phyloP scores from a whole-genome alignment of 2,797 vertebrate species.

The Aselliscus stoliczkanus region DNA sequence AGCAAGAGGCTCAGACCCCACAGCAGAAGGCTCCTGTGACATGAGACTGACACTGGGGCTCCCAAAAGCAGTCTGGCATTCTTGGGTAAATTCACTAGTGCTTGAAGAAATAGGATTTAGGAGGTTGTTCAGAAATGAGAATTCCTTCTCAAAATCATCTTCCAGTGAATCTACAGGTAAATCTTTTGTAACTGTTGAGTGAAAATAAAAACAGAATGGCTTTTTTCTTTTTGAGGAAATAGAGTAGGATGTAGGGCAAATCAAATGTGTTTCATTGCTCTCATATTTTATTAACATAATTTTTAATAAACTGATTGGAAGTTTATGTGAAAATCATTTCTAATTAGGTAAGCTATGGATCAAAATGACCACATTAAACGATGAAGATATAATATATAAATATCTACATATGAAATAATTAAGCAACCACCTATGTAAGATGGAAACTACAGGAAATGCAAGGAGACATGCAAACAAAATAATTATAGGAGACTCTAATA shows the following conservation, averaged over 20 bases:
- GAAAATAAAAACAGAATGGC: conserved; percentile 40
- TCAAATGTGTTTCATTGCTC: not conserved
- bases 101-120: conserved; percentile 79
- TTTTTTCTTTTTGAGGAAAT: conserved; percentile 20
- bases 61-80: conserved; percentile 84
- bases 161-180: conserved; percentile 78
- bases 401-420: not conserved
- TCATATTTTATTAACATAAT: conserved; percentile 14
- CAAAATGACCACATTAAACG: conserved; percentile 16
- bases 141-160: conserved; percentile 84
- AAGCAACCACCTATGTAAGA: not conserved
- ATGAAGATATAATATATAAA: not conserved
- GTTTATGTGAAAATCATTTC: conserved; percentile 13
- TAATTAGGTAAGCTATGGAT: conserved; percentile 1
- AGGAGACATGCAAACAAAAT: not conserved
- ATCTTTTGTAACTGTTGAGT: conserved; percentile 60
- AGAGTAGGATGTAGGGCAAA: not conserved
- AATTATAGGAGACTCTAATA: not conserved
- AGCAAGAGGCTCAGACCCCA: conserved; percentile 69
- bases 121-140: conserved; percentile 88
- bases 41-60: conserved; percentile 68
- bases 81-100: conserved; percentile 79
- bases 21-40: not conserved
- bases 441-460: not conserved
- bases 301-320: not conserved